These are phyloP conservation scores for Gryon sp. DNA, from an alignment of 1,140 invertebrate genomes.

Conservation along the genomic window DNA sequence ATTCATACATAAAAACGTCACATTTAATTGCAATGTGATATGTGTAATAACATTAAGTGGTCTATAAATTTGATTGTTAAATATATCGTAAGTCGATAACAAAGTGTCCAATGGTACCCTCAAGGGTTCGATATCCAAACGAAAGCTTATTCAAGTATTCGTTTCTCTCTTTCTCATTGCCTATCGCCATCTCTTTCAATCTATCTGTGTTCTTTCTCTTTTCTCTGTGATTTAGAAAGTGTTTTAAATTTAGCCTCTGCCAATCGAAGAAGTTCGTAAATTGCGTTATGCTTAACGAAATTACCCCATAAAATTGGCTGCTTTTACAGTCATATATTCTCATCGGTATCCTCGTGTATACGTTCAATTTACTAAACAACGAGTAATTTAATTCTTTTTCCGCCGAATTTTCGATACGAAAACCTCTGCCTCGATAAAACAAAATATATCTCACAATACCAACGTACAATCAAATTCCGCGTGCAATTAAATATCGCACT, in stretches of 20 bases:
- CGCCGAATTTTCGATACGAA: no score
- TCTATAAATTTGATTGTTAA: constrained; percentile 33
- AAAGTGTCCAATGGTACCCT: constrained; percentile 48
- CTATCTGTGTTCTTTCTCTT: not conserved
- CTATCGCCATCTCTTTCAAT: not conserved
- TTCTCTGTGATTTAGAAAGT: constrained; percentile 52
- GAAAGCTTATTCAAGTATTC: no score
- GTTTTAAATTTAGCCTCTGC: constrained; percentile 45
- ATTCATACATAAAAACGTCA: constrained; percentile 30
- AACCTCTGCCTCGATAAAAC: no score
- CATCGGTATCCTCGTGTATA: not conserved
- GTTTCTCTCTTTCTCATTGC: no score
- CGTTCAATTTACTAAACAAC: not conserved
- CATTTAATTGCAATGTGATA: constrained; percentile 20
- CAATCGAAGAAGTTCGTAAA: constrained; percentile 31
- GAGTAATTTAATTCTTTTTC: no score
- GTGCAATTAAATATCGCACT: no score
- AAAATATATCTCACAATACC: no score
- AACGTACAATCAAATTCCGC: no score
- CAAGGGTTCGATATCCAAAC: constrained; percentile 66
- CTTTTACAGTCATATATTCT: constrained; percentile 3
- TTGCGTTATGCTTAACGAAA: constrained; percentile 29
- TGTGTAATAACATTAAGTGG: constrained; percentile 38
- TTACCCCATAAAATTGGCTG: constrained; percentile 31
- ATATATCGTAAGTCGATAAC: constrained; percentile 44